These are phyloP conservation scores for Desoria tigrina DNA, from an alignment of 2,888 invertebrate species.

Conservation along the genomic window DNA sequence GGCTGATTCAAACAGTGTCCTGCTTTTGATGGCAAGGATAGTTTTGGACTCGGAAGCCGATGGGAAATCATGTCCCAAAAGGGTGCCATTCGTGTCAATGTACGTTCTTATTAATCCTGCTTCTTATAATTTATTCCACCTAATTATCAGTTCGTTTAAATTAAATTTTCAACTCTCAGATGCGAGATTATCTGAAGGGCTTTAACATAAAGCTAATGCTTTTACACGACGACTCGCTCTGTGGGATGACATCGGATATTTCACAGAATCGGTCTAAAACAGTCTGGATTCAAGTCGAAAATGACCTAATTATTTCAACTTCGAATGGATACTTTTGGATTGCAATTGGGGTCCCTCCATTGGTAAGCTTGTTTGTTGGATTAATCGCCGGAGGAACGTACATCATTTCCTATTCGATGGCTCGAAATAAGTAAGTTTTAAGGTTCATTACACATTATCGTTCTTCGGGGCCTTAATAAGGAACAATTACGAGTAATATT, in stretches of 20 bases:
- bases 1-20: constrained; percentile 1
- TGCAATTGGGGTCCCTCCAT: background rate
- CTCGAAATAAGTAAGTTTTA: constrained; percentile 7
- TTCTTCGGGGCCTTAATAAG: too few relatives aligned
- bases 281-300: background rate
- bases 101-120: background rate
- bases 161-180: too few relatives aligned
- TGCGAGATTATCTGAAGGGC: background rate
- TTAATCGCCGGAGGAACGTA: background rate
- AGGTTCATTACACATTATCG: background rate
- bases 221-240: constrained; percentile 4
- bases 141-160: too few relatives aligned
- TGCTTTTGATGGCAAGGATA: background rate
- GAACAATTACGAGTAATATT: too few relatives aligned
- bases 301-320: background rate
- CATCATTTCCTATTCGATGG: background rate
- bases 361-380: constrained; percentile 5
- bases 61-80: background rate
- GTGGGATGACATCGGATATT: background rate
- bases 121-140: background rate
- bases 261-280: background rate
- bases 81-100: background rate
- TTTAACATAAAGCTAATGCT: background rate
- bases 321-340: constrained; percentile 11
- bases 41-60: background rate